Percentiles rank a stretch among this genome's conserved stretches.
Evolutionary conservation across 1,140 invertebrate genomes (phyloP).

Genomic region (Apis dorsata): DNA sequence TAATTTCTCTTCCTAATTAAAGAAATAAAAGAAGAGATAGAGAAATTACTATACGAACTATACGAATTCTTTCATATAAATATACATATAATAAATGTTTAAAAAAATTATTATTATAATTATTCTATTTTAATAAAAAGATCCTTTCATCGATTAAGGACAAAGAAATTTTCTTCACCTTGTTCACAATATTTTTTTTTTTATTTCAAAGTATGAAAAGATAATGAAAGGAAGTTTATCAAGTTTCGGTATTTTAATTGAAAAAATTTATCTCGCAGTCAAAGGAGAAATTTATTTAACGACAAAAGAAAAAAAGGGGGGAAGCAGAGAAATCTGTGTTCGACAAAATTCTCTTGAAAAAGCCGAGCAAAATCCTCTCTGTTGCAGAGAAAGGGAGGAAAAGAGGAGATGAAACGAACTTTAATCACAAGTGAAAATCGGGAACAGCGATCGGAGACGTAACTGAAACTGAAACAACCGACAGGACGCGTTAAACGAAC

Average conservation of each 20-base stretch:
- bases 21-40: too few relatives aligned
- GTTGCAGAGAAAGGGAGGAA: neutral
- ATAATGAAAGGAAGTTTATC: neutral
- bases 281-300: neutral
- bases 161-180: neutral
- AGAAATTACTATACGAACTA: too few relatives aligned
- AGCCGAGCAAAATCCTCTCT: neutral
- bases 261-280: neutral
- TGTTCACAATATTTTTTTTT: neutral
- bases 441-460: constrained; percentile 18
- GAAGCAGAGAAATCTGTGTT: neutral
- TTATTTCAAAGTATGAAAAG: neutral
- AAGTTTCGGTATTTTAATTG: neutral
- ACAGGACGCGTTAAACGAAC: constrained; percentile 21
- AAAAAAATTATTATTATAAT: too few relatives aligned
- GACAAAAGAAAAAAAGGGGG: too few relatives aligned
- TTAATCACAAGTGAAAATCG: constrained; percentile 30
- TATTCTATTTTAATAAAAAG: too few relatives aligned
- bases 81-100: too few relatives aligned
- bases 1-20: too few relatives aligned
- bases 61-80: too few relatives aligned
- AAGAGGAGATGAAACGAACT: constrained; percentile 13
- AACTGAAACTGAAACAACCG: constrained; percentile 21
- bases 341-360: neutral
- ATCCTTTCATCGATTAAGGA: neutral